A percentile compares a stretch with the other conserved stretches of the same genome.
Evolutionary conservation across 2,888 invertebrate genomes (phyloP).

Genomic region (Coleophora deauratella): DNA sequence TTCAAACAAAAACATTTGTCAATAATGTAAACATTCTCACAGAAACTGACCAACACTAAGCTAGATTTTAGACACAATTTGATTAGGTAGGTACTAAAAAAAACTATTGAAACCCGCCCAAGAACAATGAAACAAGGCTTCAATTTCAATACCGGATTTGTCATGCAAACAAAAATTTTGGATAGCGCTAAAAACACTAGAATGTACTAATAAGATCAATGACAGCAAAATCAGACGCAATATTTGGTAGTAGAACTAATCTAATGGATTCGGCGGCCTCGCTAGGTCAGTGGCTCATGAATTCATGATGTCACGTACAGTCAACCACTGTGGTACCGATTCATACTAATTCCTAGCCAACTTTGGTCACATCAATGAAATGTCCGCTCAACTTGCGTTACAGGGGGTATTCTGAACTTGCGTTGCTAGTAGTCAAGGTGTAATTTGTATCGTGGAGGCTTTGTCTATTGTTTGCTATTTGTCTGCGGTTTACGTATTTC

Average conservation of each 20-base stretch:
- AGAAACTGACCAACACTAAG: no score
- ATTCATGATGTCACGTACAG: conserved; percentile 7
- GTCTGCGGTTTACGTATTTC: no score
- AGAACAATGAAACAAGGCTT: neutral
- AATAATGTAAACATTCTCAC: no score
- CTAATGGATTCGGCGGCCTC: conserved; percentile 51
- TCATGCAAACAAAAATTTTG: conserved; percentile 5
- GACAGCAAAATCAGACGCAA: conserved; percentile 32
- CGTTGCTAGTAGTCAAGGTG: neutral
- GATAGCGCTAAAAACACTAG: conserved; percentile 9
- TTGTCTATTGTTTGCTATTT: no score
- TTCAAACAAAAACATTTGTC: no score
- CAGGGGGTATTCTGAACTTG: neutral
- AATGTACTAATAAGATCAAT: conserved; percentile 22
- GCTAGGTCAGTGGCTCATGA: conserved; percentile 62
- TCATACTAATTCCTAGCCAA: no score
- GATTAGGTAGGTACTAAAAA: no score
- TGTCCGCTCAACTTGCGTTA: neutral
- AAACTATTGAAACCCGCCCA: neutral
- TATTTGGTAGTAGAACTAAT: conserved; percentile 29
- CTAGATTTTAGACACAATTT: no score
- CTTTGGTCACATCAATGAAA: no score
- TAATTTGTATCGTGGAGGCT: no score
- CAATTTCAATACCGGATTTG: conserved; percentile 6
- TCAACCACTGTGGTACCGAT: neutral